A percentile compares a stretch with the other conserved stretches of the same genome.
Evolutionary conservation across 2,797 vertebrate species (phyloP).

Genomic region (Brotula barbata): DNA sequence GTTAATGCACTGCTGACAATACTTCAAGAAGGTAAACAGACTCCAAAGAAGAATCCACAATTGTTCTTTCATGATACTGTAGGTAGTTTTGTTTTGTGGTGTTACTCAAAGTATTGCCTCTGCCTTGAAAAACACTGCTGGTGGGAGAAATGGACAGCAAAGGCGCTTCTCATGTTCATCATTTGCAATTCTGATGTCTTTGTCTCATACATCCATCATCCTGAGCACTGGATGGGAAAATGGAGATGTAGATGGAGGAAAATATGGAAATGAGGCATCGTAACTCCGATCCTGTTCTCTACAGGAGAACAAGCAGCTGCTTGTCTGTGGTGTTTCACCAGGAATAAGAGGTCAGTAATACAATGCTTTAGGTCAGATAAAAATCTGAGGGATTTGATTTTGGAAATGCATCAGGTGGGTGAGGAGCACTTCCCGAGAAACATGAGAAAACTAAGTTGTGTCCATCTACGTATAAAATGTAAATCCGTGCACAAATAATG

Average conservation of each 20-base stretch:
- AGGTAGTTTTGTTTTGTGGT: constrained; percentile 33
- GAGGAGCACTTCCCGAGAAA: constrained; percentile 16
- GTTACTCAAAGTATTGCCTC: constrained; percentile 26
- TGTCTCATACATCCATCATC: constrained; percentile 55
- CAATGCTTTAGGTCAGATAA: constrained; percentile 45
- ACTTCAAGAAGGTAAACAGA: constrained; percentile 27
- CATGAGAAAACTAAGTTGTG: neutral
- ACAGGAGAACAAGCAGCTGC: too few relatives aligned
- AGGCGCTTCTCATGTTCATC: constrained; percentile 78
- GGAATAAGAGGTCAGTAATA: constrained; percentile 30
- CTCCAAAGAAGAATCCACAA: constrained; percentile 48
- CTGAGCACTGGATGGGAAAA: constrained; percentile 81
- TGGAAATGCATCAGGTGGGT: constrained; percentile 25
- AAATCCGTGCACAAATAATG: constrained; percentile 21
- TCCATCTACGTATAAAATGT: constrained; percentile 11
- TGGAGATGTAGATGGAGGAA: constrained; percentile 74
- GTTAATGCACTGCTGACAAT: constrained; percentile 29
- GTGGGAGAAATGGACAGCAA: constrained; percentile 80
- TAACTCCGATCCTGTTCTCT: constrained; percentile 80
- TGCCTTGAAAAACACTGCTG: constrained; percentile 80
- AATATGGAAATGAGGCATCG: constrained; percentile 73
- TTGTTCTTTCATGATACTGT: constrained; percentile 3
- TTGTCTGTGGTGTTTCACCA: neutral
- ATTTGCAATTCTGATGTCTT: constrained; percentile 44
- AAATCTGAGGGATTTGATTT: constrained; percentile 32